Evolutionary conservation across 2,888 invertebrate species (phyloP).

Genomic region (Hydroisotoma schaefferi): DNA sequence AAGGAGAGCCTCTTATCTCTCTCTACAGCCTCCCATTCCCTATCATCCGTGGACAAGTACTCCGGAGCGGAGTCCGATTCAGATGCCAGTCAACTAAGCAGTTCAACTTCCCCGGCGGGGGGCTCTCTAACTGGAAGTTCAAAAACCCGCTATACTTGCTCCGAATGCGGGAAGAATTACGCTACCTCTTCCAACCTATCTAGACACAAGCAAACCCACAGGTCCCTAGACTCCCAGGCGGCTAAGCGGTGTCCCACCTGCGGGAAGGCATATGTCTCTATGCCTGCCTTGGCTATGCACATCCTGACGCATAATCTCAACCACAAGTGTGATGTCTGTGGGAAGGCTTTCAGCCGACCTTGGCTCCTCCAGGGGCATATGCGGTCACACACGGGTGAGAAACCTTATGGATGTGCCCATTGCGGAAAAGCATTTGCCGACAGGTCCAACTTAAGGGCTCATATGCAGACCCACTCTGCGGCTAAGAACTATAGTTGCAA

Average conservation of each 20-base stretch:
- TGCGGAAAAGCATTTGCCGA: constrained; percentile 82
- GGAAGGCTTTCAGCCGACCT: constrained; percentile 89
- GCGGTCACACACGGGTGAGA: constrained; percentile 88
- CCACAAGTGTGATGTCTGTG: constrained; percentile 88
- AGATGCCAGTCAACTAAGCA: constrained; percentile 16
- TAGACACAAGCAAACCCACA: constrained; percentile 85
- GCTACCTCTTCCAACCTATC: constrained; percentile 87
- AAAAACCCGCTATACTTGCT: constrained; percentile 73
- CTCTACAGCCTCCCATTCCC: neutral
- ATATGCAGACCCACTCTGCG: constrained; percentile 90
- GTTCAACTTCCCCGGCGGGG: neutral
- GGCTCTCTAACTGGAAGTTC: too few species aligned
- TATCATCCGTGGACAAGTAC: constrained; percentile 9
- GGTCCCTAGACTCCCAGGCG: constrained; percentile 86
- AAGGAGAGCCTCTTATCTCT: constrained; percentile 18
- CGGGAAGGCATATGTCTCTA: constrained; percentile 93
- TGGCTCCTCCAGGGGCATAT: constrained; percentile 88
- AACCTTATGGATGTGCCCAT: constrained; percentile 84
- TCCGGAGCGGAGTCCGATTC: constrained; percentile 30
- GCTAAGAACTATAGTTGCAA: constrained; percentile 86
- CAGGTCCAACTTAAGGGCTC: constrained; percentile 86
- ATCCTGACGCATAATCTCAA: constrained; percentile 86
- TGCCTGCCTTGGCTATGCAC: constrained; percentile 95
- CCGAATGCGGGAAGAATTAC: constrained; percentile 85
- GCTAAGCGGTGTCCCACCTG: constrained; percentile 94